Percentiles rank a stretch among this genome's conserved stretches.
phyloP scores from a whole-genome alignment of 2,797 vertebrate species.

The Yasuhikotakia modesta region DNA sequence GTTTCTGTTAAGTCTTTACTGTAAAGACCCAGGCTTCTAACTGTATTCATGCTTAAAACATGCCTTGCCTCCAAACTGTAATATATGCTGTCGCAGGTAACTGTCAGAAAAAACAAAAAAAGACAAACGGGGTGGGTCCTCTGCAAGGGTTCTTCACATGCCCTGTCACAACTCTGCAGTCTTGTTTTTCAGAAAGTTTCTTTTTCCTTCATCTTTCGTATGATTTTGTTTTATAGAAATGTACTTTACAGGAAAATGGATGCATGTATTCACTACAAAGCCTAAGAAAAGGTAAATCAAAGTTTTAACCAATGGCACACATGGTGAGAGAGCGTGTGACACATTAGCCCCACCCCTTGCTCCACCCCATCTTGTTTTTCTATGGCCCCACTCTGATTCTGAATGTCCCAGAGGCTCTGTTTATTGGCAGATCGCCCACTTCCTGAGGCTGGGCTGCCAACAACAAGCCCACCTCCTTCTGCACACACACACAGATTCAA shows the following conservation, averaged over 20 bases:
- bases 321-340: constrained; percentile 51
- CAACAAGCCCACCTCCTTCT: constrained; percentile 30
- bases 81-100: constrained; percentile 58
- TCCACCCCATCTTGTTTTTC: constrained; percentile 6
- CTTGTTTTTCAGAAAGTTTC: constrained; percentile 65
- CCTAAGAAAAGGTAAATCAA: constrained; percentile 53
- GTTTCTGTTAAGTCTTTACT: constrained; percentile 60
- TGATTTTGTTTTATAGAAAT: constrained; percentile 67
- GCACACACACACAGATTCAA: constrained; percentile 13
- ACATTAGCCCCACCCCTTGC: background rate
- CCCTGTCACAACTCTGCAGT: constrained; percentile 81
- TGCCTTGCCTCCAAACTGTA: constrained; percentile 75
- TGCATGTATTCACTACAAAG: constrained; percentile 83
- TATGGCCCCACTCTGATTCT: constrained; percentile 15
- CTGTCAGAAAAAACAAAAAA: constrained; percentile 41
- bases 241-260: constrained; percentile 63
- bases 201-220: constrained; percentile 78
- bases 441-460: constrained; percentile 34
- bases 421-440: constrained; percentile 40
- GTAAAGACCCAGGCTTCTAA: constrained; percentile 71
- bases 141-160: constrained; percentile 60
- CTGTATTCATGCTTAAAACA: constrained; percentile 62
- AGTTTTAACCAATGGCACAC: constrained; percentile 59
- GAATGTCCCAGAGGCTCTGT: constrained; percentile 33
- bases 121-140: constrained; percentile 52